phyloP scores from a whole-genome alignment of 2,113 vertebrate species.

The Phalacrocorax brasilianus region DNA sequence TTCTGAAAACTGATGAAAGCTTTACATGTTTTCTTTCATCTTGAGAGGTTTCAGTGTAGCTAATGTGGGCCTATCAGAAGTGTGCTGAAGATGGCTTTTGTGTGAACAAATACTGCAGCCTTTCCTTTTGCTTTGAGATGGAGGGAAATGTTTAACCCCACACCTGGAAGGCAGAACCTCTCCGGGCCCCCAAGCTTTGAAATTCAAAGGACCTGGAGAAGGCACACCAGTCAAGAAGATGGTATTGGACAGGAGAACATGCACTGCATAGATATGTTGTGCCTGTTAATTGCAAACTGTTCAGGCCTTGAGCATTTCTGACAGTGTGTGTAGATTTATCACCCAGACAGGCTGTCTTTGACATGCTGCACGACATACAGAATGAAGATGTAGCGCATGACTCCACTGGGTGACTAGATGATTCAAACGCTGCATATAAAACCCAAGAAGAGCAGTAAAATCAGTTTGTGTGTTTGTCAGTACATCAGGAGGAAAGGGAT shows the following conservation, averaged over 20 bases:
- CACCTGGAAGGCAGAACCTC: background rate
- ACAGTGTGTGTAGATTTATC: background rate
- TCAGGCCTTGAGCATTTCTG: background rate
- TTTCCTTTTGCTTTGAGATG: background rate
- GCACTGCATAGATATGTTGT: background rate
- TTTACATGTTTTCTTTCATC: background rate
- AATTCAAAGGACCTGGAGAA: background rate
- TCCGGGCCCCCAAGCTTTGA: background rate
- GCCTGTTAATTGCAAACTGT: background rate
- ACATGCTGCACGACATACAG: background rate
- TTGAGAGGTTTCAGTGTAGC: background rate
- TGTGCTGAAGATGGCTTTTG: background rate
- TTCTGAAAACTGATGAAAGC: background rate
- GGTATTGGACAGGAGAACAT: background rate
- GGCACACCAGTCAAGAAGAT: background rate
- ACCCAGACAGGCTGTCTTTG: background rate
- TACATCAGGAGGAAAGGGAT: background rate
- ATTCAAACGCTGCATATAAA: background rate
- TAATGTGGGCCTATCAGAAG: background rate
- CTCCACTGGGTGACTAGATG: background rate
- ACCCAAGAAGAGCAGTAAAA: background rate
- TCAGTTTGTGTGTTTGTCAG: background rate
- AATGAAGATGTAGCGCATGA: background rate
- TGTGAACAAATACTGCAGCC: too few relatives aligned
- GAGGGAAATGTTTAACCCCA: background rate